Percentiles rank a stretch among this genome's conserved stretches.
phyloP scores from a whole-genome alignment of 2,113 vertebrate genomes.

The western clawed frog (Xenopus tropicalis) region DNA sequence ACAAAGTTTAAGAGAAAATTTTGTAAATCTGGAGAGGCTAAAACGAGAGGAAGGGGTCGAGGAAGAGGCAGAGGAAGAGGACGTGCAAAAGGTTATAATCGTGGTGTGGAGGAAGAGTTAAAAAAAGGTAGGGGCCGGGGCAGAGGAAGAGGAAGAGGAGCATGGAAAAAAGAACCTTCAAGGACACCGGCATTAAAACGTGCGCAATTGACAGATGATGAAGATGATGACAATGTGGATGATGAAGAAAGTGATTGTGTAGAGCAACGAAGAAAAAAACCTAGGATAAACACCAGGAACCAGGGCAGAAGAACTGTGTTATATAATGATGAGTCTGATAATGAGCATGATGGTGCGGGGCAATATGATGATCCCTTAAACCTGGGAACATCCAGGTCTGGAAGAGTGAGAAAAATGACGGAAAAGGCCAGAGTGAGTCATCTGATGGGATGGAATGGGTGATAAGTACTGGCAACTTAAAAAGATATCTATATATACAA shows the following conservation, averaged over 20 bases:
- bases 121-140: slow-evolving; percentile 66
- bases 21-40: slow-evolving; percentile 61
- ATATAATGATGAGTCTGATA: slow-evolving; percentile 85
- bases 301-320: slow-evolving; percentile 93
- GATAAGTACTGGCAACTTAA: slow-evolving; percentile 55
- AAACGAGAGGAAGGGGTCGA: slow-evolving; percentile 65
- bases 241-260: slow-evolving; percentile 56
- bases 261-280: slow-evolving; percentile 60
- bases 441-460: slow-evolving; percentile 98
- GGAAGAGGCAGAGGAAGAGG: slow-evolving; percentile 67
- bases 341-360: slow-evolving; percentile 82
- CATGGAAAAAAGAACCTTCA: slow-evolving; percentile 64
- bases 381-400: slow-evolving; percentile 92
- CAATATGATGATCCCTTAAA: slow-evolving; percentile 89
- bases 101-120: slow-evolving; percentile 60
- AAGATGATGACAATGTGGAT: slow-evolving; percentile 65
- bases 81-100: slow-evolving; percentile 62
- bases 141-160: slow-evolving; percentile 49
- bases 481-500: background rate
- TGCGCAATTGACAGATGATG: slow-evolving; percentile 60
- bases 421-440: slow-evolving; percentile 98
- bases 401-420: slow-evolving; percentile 95
- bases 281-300: slow-evolving; percentile 88
- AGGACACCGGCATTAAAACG: slow-evolving; percentile 58
- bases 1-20: slow-evolving; percentile 69